Base-by-base conservation (phyloP, 2,113 vertebrate species). In the Camelus dromedarius region DNA sequence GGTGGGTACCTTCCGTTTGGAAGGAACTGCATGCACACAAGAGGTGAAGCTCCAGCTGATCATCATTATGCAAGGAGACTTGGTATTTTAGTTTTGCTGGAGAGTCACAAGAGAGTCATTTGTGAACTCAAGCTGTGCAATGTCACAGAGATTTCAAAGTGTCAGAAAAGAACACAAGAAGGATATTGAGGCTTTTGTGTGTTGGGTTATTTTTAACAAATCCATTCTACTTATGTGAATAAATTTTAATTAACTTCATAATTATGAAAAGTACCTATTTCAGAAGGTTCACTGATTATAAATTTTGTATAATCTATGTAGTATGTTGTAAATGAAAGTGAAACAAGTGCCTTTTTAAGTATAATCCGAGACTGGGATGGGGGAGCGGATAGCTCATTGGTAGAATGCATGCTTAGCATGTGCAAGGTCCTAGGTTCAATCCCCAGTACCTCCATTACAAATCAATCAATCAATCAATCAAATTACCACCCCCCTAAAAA, bases 231-330 rank as follows among this genome's bases (percentile, higher is more conserved):
- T 92, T 87, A 20, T 76, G 24, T 82, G 42, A 84, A 32, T 88
- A 30, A 60, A 73, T 95, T 96, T 95, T 81, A 72, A 69, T 60
- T 84, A 4, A 54, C 30, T 85, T 89, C 42, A 70, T 89, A 54
- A 58, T 92, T 80, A 38, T 48, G 50, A 87, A 89, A 82, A 80
- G 32, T 88, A 76, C 16, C 46, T 91, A 30, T 28, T 30, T 56
- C 56, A 46, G 13, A 69, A 30, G 56, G 5, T 89, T 52, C 10
- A 46, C 56, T 46, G 30, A 73, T 85, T 93, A 66, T 56, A 77
- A 89, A 67, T 72, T 80, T 46, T 96, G 5, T 38, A 28, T 80
- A 42, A 12, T 67, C 16, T 54, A 77, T 48, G 54, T 77, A 79
- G 7, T 13, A 35, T 66, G 52, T 8, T 42, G 6, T 75, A 75